A percentile compares a stretch with the other conserved stretches of the same genome.
phyloP scores from a whole-genome alignment of 53 echinoderm and acorn worm genomes.

The Arbacia lixula region DNA sequence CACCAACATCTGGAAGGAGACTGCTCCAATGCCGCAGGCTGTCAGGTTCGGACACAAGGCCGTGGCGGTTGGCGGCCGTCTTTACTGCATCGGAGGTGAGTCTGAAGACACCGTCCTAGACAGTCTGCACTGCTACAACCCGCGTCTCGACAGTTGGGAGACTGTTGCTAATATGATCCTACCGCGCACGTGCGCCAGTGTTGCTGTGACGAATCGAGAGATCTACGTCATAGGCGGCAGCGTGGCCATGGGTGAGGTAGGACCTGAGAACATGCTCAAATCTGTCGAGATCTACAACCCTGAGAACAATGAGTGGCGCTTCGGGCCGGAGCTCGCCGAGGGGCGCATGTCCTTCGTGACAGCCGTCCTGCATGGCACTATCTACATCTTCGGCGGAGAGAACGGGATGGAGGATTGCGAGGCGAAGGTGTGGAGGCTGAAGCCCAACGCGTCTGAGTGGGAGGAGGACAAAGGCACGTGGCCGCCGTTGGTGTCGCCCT shows the following conservation, averaged over 20 bases:
- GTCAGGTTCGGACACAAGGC: slow-evolving; percentile 78
- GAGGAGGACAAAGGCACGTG: slow-evolving; percentile 81
- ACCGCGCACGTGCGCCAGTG: slow-evolving; percentile 87
- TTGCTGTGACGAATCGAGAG: slow-evolving; percentile 86
- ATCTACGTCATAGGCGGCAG: slow-evolving; percentile 96
- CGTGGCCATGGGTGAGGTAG: slow-evolving; percentile 88
- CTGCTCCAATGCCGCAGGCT: slow-evolving; percentile 75
- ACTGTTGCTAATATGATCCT: slow-evolving; percentile 88
- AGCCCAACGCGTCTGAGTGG: slow-evolving; percentile 70
- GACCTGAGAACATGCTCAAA: slow-evolving; percentile 98
- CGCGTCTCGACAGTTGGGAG: slow-evolving; percentile 82
- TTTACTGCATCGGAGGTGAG: slow-evolving; percentile 94
- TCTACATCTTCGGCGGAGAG: slow-evolving; percentile 91
- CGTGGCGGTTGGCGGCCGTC: slow-evolving; percentile 80
- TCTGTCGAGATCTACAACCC: slow-evolving; percentile 99
- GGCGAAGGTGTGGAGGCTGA: slow-evolving; percentile 73
- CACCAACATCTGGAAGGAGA: slow-evolving; percentile 80
- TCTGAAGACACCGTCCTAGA: slow-evolving; percentile 83
- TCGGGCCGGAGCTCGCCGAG: slow-evolving; percentile 97
- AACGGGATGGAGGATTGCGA: slow-evolving; percentile 67
- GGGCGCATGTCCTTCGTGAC: slow-evolving; percentile 83
- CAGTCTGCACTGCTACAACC: slow-evolving; percentile 87
- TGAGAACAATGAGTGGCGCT: slow-evolving; percentile 98
- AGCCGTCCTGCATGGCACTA: slow-evolving; percentile 70
- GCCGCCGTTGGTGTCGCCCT: slow-evolving; percentile 84